phyloP scores from a whole-genome alignment of 2,797 vertebrate genomes.

The Sarcoramphus papa region DNA sequence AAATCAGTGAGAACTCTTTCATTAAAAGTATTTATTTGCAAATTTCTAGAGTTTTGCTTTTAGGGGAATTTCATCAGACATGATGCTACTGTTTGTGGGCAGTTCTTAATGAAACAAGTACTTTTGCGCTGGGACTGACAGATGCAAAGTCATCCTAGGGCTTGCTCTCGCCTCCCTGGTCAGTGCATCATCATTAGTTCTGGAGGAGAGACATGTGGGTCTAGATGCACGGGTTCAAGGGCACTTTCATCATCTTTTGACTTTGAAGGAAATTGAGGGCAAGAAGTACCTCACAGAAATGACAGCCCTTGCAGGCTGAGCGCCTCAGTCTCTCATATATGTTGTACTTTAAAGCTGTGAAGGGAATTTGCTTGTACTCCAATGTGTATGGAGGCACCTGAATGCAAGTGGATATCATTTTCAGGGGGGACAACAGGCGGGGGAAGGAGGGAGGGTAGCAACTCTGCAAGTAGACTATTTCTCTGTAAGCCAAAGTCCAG shows the following conservation, averaged over 20 bases:
- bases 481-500: not conserved
- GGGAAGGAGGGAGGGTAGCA: not conserved
- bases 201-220: not conserved
- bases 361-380: not conserved
- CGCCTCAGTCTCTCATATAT: not conserved
- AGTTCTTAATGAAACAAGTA: not conserved
- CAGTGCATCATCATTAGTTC: not conserved
- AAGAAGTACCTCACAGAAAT: not conserved
- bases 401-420: not conserved
- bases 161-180: not conserved
- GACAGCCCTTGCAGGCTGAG: not conserved
- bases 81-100: not conserved
- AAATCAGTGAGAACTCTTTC: not conserved
- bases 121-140: not conserved
- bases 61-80: not conserved
- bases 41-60: not conserved
- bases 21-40: not conserved
- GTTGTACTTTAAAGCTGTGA: not conserved
- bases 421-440: fast-evolving
- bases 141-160: not conserved
- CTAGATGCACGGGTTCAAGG: not conserved
- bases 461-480: not conserved
- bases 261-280: not conserved
- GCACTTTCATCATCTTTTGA: not conserved
- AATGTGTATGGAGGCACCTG: not conserved